phyloP scores from a whole-genome alignment of 2,113 vertebrate species.

The Dascyllus trimaculatus region DNA sequence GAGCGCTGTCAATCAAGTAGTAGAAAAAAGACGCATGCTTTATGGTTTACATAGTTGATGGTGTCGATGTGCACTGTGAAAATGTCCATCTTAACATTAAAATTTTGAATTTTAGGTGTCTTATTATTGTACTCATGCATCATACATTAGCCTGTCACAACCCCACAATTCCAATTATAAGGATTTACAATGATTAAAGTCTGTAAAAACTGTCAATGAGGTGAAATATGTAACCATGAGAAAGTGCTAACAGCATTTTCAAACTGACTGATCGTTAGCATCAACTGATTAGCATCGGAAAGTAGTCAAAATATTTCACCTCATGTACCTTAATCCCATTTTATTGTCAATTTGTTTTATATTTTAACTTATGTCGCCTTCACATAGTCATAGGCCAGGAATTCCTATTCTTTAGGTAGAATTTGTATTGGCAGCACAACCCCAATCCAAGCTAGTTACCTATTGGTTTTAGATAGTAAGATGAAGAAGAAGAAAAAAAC shows the following conservation, averaged over 20 bases:
- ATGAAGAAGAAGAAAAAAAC: no score
- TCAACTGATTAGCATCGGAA: neutral
- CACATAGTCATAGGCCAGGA: neutral
- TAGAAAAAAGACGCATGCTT: conserved; percentile 29
- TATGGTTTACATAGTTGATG: conserved; percentile 16
- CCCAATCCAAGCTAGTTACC: no score
- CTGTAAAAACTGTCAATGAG: neutral
- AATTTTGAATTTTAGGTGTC: neutral
- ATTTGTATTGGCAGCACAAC: no score
- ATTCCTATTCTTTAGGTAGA: no score
- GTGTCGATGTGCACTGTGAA: conserved; percentile 21
- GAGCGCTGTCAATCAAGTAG: conserved; percentile 57
- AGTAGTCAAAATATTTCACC: neutral
- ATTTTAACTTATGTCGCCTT: neutral
- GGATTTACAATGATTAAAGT: neutral
- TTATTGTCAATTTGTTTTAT: neutral
- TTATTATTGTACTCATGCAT: neutral
- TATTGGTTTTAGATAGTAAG: no score
- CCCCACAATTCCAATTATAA: neutral
- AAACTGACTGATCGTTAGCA: neutral
- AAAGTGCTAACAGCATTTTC: neutral
- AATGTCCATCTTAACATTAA: conserved; percentile 46
- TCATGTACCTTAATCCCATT: neutral
- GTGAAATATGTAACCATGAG: neutral
- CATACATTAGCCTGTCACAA: no score